phyloP scores from a whole-genome alignment of 2,797 vertebrate species.

The Poecilia gillii region DNA sequence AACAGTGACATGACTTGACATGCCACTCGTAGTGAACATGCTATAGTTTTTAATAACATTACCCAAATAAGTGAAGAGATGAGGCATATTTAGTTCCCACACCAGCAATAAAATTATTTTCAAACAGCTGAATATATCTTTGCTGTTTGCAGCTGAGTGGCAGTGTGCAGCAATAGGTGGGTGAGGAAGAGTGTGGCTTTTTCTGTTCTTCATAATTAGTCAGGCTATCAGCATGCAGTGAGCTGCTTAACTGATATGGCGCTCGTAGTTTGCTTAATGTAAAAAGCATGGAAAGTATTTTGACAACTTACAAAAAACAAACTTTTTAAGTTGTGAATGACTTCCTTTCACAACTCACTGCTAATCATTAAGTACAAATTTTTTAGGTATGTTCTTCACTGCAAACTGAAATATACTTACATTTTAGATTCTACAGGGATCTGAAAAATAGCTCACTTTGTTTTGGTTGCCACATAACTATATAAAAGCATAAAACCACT shows the following conservation, averaged over 20 bases:
- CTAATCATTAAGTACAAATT: slow-evolving; percentile 25
- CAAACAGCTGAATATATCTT: background rate
- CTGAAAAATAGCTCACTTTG: background rate
- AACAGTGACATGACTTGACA: background rate
- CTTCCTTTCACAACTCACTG: background rate
- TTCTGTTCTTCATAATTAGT: background rate
- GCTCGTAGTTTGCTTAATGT: slow-evolving; percentile 15
- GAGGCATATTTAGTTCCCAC: background rate
- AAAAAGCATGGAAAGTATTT: slow-evolving; percentile 62
- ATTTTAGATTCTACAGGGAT: background rate
- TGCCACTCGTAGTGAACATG: background rate
- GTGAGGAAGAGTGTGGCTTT: background rate
- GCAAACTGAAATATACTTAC: background rate
- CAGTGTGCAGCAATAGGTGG: background rate
- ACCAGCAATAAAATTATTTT: background rate
- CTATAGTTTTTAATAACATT: background rate
- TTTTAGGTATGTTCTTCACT: background rate
- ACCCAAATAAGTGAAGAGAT: background rate
- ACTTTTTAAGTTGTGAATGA: slow-evolving; percentile 12
- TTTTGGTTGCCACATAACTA: background rate
- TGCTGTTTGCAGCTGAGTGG: background rate
- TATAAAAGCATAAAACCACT: background rate
- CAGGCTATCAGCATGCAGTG: background rate
- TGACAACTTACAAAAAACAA: slow-evolving; percentile 23
- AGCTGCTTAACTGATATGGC: too few species aligned